Evolutionary conservation across 2,113 vertebrate genomes (phyloP).

Genomic region (Orthonyx spaldingii): DNA sequence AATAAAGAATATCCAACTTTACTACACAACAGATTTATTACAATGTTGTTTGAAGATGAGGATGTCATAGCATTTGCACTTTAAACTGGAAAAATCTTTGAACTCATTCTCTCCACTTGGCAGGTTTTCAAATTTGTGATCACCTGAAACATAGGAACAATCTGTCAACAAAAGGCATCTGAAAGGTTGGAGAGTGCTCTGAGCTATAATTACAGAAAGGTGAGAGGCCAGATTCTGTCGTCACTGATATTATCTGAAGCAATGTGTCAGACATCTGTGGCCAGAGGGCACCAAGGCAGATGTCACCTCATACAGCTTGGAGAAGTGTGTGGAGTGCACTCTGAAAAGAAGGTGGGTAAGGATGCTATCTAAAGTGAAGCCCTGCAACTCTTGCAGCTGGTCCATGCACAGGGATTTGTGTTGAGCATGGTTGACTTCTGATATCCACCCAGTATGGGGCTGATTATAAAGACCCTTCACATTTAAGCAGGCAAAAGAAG

Average conservation of each 20-base stretch:
- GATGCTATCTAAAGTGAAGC: background rate
- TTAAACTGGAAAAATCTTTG: background rate
- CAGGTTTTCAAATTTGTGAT: background rate
- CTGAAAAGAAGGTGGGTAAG: background rate
- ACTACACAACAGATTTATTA: background rate
- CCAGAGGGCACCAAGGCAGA: background rate
- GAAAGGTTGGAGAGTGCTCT: background rate
- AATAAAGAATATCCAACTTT: background rate
- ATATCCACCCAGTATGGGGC: background rate
- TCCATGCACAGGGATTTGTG: background rate
- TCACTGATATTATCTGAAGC: background rate
- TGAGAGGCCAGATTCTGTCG: background rate
- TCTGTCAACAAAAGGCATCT: background rate
- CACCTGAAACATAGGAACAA: background rate
- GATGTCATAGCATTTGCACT: background rate
- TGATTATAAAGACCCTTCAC: background rate
- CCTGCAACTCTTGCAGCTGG: background rate
- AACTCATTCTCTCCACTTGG: background rate
- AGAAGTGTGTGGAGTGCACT: background rate
- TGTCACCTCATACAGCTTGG: fast-evolving
- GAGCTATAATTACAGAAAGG: background rate
- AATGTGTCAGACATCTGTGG: background rate
- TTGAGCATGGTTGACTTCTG: background rate
- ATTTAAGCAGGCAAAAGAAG: background rate
- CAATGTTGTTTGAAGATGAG: background rate